Percentiles rank a stretch among this genome's conserved stretches.
These are phyloP conservation scores for Phalacrocorax aristotelis DNA, from an alignment of 2,113 vertebrate species.

Conservation along the genomic window DNA sequence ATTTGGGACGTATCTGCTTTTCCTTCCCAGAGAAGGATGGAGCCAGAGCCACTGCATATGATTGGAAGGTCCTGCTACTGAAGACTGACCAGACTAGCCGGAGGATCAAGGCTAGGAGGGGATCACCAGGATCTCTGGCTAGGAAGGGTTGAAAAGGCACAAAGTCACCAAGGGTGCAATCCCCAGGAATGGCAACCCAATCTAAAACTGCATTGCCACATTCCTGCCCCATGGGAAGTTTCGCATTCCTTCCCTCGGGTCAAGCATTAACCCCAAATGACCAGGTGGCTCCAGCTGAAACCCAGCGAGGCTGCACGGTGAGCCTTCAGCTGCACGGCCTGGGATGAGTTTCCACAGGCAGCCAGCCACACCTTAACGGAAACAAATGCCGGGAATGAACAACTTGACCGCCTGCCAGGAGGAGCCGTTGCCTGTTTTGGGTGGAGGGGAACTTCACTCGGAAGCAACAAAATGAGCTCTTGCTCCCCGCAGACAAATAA, in stretches of 20 bases:
- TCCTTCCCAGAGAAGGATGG: not conserved
- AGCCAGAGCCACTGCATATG: not conserved
- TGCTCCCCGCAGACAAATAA: fast-evolving
- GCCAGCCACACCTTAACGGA: not conserved
- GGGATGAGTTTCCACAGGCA: not conserved
- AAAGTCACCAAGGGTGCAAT: not conserved
- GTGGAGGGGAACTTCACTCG: fast-evolving
- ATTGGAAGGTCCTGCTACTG: not conserved
- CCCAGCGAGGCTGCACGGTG: fast-evolving
- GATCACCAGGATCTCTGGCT: fast-evolving
- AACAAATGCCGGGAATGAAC: not conserved
- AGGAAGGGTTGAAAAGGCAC: not conserved
- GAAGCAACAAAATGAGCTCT: not conserved
- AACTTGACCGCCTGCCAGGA: not conserved
- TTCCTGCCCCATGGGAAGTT: not conserved
- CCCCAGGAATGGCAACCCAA: not conserved
- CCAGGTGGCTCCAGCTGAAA: not conserved
- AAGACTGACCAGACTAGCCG: not conserved
- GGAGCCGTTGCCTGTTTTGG: not conserved
- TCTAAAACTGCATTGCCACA: not conserved
- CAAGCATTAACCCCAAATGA: not conserved
- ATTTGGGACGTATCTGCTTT: not conserved
- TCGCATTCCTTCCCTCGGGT: not conserved
- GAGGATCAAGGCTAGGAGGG: not conserved
- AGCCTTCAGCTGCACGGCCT: fast-evolving